Base-by-base conservation (phyloP, 2,888 invertebrate genomes). In the Zhuqinia jingwanae region DNA sequence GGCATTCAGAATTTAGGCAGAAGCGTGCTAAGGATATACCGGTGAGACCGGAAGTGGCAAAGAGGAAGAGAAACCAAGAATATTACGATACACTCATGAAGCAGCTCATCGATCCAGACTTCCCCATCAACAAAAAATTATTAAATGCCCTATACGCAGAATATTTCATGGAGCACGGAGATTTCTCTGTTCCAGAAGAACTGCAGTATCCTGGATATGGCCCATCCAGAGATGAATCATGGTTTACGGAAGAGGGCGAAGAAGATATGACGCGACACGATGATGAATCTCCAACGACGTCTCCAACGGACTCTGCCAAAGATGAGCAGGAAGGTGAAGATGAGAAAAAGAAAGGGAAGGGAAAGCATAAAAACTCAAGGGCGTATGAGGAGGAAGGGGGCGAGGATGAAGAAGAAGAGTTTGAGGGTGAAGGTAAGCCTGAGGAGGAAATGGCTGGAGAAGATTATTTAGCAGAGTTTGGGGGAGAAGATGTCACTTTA, bases 101-200 rank as follows among this genome's bases (percentile, higher is more conserved):
- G 56, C 65, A 87, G 60, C 63, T 88, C 3, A 30, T 88, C 3
- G 81, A 85, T 82, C 82, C 85, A 17, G 58, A 81, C 13, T 77
- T 73, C 30, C 88, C 88, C 3, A 63, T 88, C 1, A 75, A 73
- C 17, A 81, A 84, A 47, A 87, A 85, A 47, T 56, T 88, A 8
- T 42, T 88, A n/a, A 85, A 82, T 25, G 77, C 87, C 5, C 56
- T 88, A 25, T 84, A 85, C n/a, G 85, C 88, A 13, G 84, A 87
- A 42, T 84, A 65, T 45, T 87, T 68, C 68, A 84, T 87, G 84
- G 84, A 87, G 45, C 87, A 87, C 30, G 87, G 87, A 30, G 56
- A 84, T 58, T 87, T 87, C 75, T 47, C 50, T 10, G 84, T 87
- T 17, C 87, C 87, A 42, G 60, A 56, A 17, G 87, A 87, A 27